Percentiles rank a stretch among this genome's conserved stretches.
These are phyloP conservation scores for Platygyra sinensis DNA, from an alignment of 64 coral and sea anemone genomes.

Conservation along the genomic window DNA sequence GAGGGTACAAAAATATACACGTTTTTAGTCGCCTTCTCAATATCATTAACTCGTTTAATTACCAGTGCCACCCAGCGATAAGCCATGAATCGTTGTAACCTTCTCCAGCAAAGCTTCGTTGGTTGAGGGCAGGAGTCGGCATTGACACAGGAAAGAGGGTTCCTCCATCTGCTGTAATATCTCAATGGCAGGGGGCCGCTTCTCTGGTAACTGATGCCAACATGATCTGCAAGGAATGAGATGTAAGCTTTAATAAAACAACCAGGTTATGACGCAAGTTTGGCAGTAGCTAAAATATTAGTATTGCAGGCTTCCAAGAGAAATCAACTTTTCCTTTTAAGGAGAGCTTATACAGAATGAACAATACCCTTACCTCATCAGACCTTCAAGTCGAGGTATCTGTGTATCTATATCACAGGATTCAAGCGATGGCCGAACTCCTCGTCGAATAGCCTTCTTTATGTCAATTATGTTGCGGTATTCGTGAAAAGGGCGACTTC, in stretches of 20 bases:
- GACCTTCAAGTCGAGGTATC: slow-evolving; percentile 73
- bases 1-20: too few species aligned
- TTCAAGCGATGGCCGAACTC: slow-evolving; percentile 82
- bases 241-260: too few species aligned
- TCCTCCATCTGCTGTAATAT: slow-evolving; percentile 86
- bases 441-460: slow-evolving; percentile 94
- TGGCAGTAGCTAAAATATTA: too few species aligned
- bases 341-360: not conserved
- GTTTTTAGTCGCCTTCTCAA: too few species aligned
- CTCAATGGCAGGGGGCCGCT: slow-evolving; percentile 67
- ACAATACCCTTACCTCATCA: slow-evolving; percentile 52
- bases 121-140: slow-evolving; percentile 74
- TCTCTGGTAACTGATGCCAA: slow-evolving; percentile 79
- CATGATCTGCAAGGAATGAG: slow-evolving; percentile 15
- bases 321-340: too few species aligned
- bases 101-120: slow-evolving; percentile 74
- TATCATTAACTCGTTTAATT: not conserved
- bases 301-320: too few species aligned
- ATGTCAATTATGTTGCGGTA: slow-evolving; percentile 85
- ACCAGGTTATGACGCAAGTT: too few species aligned
- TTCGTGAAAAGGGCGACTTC: slow-evolving; percentile 81
- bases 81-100: slow-evolving; percentile 74
- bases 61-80: slow-evolving; percentile 65
- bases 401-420: slow-evolving; percentile 69
- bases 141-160: slow-evolving; percentile 88